These are phyloP conservation scores for Platysternon megacephalum DNA, from an alignment of 2,113 vertebrate genomes.

Conservation along the genomic window DNA sequence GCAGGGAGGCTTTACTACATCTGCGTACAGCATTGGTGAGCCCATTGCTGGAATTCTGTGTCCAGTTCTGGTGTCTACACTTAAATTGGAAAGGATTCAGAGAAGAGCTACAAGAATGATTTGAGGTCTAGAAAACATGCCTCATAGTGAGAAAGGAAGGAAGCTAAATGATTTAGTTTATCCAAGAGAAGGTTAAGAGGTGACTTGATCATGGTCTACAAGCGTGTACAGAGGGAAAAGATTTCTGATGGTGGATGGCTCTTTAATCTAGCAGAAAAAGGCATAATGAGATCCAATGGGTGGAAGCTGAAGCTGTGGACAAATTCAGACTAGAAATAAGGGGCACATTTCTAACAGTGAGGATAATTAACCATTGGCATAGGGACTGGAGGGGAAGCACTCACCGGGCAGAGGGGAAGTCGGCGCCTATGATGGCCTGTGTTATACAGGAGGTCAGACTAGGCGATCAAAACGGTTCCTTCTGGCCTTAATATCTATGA, in stretches of 20 bases:
- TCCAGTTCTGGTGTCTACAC: not conserved
- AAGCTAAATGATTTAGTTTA: not conserved
- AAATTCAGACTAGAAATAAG: constrained; percentile 34
- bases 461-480: not conserved
- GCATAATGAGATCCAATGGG: constrained; percentile 50
- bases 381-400: not conserved
- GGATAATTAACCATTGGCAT: constrained; percentile 29
- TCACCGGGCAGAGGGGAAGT: no score
- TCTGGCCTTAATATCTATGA: not conserved
- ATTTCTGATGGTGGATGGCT: constrained; percentile 41
- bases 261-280: constrained; percentile 63
- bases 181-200: constrained; percentile 3
- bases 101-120: not conserved
- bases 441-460: not conserved
- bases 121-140: constrained; percentile 2
- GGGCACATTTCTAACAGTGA: not conserved
- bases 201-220: constrained; percentile 8
- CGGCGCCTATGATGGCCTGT: not conserved
- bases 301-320: constrained; percentile 8
- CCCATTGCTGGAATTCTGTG: not conserved
- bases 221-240: not conserved
- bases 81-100: not conserved
- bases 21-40: not conserved
- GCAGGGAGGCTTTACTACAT: not conserved
- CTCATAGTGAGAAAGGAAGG: constrained; percentile 22